phyloP scores from a whole-genome alignment of 2,888 invertebrate species.

The Agonopterix alstromeriana region DNA sequence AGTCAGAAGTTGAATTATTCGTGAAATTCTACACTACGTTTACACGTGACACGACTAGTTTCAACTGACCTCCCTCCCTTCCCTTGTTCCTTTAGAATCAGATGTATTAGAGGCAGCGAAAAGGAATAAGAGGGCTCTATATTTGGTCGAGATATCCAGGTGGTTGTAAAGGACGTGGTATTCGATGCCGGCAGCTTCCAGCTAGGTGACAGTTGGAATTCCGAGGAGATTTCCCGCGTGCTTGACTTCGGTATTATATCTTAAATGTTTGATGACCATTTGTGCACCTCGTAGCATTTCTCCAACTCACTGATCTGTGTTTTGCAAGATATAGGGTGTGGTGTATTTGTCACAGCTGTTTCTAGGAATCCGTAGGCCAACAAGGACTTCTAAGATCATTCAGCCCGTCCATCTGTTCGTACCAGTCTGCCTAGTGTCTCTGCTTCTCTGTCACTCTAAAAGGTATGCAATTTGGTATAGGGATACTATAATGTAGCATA shows the following conservation, averaged over 20 bases:
- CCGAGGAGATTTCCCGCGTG: conserved; percentile 26
- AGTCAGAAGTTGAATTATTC: conserved; percentile 47
- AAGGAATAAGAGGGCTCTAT: conserved; percentile 17
- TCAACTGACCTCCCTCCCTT: conserved; percentile 14
- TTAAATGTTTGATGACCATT: conserved; percentile 4
- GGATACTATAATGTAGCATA: too few relatives aligned
- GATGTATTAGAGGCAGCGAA: conserved; percentile 5
- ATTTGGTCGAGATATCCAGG: conserved; percentile 31
- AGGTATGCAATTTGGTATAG: too few relatives aligned
- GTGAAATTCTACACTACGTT: conserved; percentile 54
- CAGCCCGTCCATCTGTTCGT: too few relatives aligned
- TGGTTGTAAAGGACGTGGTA: conserved; percentile 37
- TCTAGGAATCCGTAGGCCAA: too few relatives aligned
- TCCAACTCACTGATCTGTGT: background rate
- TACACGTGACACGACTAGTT: conserved; percentile 32
- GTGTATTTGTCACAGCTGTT: too few relatives aligned
- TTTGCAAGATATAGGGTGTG: background rate
- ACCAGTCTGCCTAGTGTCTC: too few relatives aligned
- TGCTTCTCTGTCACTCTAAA: too few relatives aligned
- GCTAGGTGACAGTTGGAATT: conserved; percentile 34
- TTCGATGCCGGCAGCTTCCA: conserved; percentile 24
- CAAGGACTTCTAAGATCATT: too few relatives aligned
- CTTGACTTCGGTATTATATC: conserved; percentile 17
- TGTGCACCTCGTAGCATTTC: background rate
- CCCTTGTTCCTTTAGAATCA: background rate